These are phyloP conservation scores for Diaprepes abbreviatus DNA, from an alignment of 2,888 invertebrate species.

Conservation along the genomic window DNA sequence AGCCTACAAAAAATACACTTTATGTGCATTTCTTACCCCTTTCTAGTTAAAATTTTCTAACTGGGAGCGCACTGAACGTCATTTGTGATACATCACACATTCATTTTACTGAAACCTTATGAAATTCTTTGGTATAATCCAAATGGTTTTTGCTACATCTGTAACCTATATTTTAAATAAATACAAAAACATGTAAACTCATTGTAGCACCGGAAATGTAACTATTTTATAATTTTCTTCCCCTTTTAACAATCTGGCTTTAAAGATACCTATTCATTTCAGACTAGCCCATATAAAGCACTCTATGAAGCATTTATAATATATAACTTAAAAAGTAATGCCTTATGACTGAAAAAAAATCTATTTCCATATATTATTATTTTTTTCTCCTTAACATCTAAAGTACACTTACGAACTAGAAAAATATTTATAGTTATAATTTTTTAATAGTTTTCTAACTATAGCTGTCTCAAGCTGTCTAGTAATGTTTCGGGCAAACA, in stretches of 20 bases:
- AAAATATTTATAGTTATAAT: conserved; percentile 40
- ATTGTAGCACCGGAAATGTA: not conserved
- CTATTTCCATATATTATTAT: conserved; percentile 32
- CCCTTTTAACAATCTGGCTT: conserved; percentile 4
- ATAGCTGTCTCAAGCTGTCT: conserved; percentile 14
- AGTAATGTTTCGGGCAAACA: not conserved
- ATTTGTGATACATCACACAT: too few species aligned
- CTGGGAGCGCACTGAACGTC: too few species aligned
- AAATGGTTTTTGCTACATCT: too few species aligned
- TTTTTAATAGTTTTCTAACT: conserved; percentile 23
- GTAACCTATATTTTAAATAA: too few species aligned
- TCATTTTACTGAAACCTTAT: too few species aligned
- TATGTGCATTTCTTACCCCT: too few species aligned
- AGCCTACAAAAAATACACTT: too few species aligned
- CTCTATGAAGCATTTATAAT: conserved; percentile 37
- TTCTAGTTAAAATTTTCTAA: too few species aligned
- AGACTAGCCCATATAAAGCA: conserved; percentile 42
- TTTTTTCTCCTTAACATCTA: conserved; percentile 32
- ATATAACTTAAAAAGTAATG: conserved; percentile 27
- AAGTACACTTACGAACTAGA: conserved; percentile 39
- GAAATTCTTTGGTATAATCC: too few species aligned
- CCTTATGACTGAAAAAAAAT: conserved; percentile 24
- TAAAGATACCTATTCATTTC: conserved; percentile 15
- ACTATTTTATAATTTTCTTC: not conserved
- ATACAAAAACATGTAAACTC: too few species aligned